Evolutionary conservation across 2,797 vertebrate genomes (phyloP).

Genomic region (Danio albolineatus): DNA sequence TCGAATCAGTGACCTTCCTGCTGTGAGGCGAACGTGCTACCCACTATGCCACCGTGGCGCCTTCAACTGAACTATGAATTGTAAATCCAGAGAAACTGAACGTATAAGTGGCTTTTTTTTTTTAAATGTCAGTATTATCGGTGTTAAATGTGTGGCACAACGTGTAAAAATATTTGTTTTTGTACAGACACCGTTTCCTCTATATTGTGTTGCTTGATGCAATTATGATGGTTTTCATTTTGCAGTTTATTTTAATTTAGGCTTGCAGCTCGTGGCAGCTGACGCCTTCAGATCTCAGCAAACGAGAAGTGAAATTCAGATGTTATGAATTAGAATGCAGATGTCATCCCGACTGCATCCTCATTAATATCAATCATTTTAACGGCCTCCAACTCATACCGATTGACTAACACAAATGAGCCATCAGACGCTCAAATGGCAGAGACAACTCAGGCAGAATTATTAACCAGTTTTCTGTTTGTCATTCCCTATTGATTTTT

Average conservation of each 20-base stretch:
- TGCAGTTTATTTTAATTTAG: conserved; percentile 30
- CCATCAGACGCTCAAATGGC: conserved; percentile 70
- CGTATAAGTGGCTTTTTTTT: neutral
- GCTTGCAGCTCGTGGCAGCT: conserved; percentile 24
- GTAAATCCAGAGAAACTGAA: no score
- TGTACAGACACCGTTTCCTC: neutral
- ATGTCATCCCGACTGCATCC: conserved; percentile 31
- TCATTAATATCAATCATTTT: conserved; percentile 56
- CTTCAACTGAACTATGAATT: no score
- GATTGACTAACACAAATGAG: conserved; percentile 64
- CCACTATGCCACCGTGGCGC: no score
- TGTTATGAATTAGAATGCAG: conserved; percentile 49
- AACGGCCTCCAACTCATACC: conserved; percentile 52
- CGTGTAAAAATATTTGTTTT: neutral
- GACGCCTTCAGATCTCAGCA: conserved; percentile 37
- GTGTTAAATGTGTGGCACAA: neutral
- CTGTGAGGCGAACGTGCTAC: no score
- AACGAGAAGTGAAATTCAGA: conserved; percentile 46
- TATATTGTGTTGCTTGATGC: neutral
- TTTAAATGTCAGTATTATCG: neutral
- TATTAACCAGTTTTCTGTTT: conserved; percentile 82
- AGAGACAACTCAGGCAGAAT: conserved; percentile 80
- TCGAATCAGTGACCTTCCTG: no score
- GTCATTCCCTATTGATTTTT: conserved; percentile 83
- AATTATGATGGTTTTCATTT: conserved; percentile 1